These are phyloP conservation scores for Melieria crassipennis DNA, from an alignment of 2,888 invertebrate species.

Conservation along the genomic window DNA sequence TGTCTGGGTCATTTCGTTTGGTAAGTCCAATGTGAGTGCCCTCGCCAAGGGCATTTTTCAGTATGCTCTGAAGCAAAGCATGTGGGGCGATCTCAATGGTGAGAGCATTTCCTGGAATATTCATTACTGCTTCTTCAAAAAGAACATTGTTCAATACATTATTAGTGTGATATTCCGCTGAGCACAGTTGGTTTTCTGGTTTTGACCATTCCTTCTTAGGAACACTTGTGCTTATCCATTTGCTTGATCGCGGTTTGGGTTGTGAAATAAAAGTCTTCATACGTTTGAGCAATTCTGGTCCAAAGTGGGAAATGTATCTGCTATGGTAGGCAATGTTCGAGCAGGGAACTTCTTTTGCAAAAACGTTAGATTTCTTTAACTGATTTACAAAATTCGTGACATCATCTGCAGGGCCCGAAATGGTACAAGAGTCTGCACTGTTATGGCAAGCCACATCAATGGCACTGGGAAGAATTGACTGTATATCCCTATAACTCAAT, in stretches of 20 bases:
- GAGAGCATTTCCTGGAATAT: slow-evolving; percentile 73
- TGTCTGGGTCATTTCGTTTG: slow-evolving; percentile 69
- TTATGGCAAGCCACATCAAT: slow-evolving; percentile 90
- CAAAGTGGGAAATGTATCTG: slow-evolving; percentile 77
- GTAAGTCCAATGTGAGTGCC: slow-evolving; percentile 71
- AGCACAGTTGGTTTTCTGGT: slow-evolving; percentile 71
- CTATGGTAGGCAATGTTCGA: slow-evolving; percentile 92
- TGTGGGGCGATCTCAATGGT: slow-evolving; percentile 79
- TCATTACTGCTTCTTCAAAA: slow-evolving; percentile 72
- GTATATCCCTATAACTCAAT: slow-evolving; percentile 69
- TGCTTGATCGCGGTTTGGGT: slow-evolving; percentile 74
- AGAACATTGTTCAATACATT: slow-evolving; percentile 72
- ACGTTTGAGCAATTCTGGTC: slow-evolving; percentile 74
- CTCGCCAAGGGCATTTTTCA: slow-evolving; percentile 70
- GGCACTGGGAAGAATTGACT: slow-evolving; percentile 74
- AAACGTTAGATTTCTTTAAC: slow-evolving; percentile 75
- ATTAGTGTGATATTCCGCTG: slow-evolving; percentile 90
- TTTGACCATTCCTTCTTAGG: slow-evolving; percentile 77
- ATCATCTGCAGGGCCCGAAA: slow-evolving; percentile 81
- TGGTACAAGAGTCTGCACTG: slow-evolving; percentile 83
- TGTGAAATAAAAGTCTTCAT: slow-evolving; percentile 73
- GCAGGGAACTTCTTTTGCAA: slow-evolving; percentile 84
- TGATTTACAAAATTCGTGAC: slow-evolving; percentile 74
- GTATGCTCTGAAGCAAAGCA: slow-evolving; percentile 74
- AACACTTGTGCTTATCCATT: slow-evolving; percentile 89